Percentiles rank a stretch among this genome's conserved stretches.
These are phyloP conservation scores for Orthosia gracilis DNA, from an alignment of 2,888 invertebrate species.

Conservation along the genomic window DNA sequence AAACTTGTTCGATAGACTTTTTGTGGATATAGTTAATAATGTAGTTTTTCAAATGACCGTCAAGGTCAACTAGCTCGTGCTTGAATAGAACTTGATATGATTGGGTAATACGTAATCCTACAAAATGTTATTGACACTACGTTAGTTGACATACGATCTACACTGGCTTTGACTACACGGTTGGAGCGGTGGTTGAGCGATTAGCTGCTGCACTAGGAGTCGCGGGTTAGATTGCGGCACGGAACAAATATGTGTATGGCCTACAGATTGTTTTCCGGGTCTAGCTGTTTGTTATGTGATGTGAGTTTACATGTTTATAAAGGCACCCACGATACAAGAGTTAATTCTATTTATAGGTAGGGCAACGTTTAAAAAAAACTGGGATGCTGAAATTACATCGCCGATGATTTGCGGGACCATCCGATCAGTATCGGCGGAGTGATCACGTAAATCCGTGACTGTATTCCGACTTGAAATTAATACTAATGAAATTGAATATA, in stretches of 20 bases:
- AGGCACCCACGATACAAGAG: too few species aligned
- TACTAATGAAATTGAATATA: too few species aligned
- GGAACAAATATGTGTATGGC: too few species aligned
- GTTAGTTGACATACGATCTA: not conserved
- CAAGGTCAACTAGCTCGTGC: slow-evolving; percentile 48
- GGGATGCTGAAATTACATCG: too few species aligned
- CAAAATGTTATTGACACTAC: slow-evolving; percentile 35
- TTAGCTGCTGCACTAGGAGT: too few species aligned
- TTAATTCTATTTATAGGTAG: too few species aligned
- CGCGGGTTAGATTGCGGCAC: too few species aligned
- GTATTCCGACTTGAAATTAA: not conserved
- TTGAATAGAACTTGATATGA: slow-evolving; percentile 43
- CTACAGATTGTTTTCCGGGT: too few species aligned
- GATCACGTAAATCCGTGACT: not conserved
- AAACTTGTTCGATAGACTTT: slow-evolving; percentile 39
- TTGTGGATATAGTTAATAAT: slow-evolving; percentile 47
- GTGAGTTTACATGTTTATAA: too few species aligned
- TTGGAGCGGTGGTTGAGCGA: too few species aligned
- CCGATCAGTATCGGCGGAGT: not conserved
- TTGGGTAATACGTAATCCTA: slow-evolving; percentile 7
- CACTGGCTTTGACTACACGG: not conserved
- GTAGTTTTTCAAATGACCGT: slow-evolving; percentile 31
- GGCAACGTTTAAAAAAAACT: too few species aligned
- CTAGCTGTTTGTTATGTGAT: too few species aligned
- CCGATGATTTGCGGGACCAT: not conserved